Percentiles rank a stretch among this genome's conserved stretches.
phyloP scores from a whole-genome alignment of 2,797 vertebrate species.

The Glyptemys insculpta region DNA sequence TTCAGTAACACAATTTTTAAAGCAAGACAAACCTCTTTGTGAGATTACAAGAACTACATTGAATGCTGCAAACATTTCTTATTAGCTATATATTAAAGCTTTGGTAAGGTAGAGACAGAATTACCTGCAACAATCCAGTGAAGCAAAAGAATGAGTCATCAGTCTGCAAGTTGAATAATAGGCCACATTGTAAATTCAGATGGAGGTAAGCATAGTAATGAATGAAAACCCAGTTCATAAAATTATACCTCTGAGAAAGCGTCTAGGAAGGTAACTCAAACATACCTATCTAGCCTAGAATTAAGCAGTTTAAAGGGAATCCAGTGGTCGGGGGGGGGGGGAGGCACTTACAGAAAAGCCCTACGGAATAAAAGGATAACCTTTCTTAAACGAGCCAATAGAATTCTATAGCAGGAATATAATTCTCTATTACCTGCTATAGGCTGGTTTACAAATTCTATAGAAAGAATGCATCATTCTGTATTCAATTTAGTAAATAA shows the following conservation, averaged over 20 bases:
- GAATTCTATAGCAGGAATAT: neutral
- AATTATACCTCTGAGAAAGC: constrained; percentile 38
- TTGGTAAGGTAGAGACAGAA: constrained; percentile 15
- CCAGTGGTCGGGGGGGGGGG: neutral
- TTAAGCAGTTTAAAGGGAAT: constrained; percentile 7
- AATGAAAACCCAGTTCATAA: constrained; percentile 50
- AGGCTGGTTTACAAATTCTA: neutral
- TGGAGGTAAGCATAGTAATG: constrained; percentile 51
- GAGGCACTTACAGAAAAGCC: neutral
- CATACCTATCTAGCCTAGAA: neutral
- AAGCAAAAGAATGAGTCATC: constrained; percentile 72
- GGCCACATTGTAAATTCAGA: constrained; percentile 29
- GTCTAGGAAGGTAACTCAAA: constrained; percentile 33
- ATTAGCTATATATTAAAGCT: constrained; percentile 54
- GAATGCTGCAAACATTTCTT: constrained; percentile 47
- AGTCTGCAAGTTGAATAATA: constrained; percentile 38
- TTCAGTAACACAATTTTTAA: neutral
- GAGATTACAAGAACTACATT: constrained; percentile 6
- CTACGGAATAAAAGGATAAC: neutral
- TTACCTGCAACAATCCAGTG: constrained; percentile 50
- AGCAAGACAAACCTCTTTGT: neutral
- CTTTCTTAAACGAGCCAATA: neutral
- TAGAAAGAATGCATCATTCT: neutral
- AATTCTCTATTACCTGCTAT: neutral
- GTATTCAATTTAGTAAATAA: neutral